Evolutionary conservation across 2,797 vertebrate genomes (phyloP).

Genomic region (Neopelma chrysocephalum): DNA sequence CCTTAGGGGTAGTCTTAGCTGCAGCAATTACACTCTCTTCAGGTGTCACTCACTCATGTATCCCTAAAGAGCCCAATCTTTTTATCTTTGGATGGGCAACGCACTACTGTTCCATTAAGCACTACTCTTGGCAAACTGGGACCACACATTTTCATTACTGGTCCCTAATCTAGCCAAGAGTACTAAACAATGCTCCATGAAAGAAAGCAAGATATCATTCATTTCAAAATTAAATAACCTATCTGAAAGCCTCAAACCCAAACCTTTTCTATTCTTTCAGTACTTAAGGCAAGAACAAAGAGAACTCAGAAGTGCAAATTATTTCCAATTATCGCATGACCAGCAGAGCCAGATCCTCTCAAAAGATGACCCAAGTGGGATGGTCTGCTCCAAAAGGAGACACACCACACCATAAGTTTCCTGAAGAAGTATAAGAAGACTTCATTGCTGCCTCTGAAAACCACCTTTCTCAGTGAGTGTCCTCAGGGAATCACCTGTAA

Average conservation of each 20-base stretch:
- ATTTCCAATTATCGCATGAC: background rate
- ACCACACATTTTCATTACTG: background rate
- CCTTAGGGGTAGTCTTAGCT: background rate
- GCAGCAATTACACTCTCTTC: background rate
- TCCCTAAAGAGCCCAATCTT: background rate
- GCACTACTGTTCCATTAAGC: background rate
- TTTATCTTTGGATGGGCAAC: background rate
- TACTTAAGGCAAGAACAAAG: background rate
- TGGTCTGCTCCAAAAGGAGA: background rate
- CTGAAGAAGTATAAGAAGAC: background rate
- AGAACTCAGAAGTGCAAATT: background rate
- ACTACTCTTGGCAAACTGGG: background rate
- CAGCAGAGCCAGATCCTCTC: background rate
- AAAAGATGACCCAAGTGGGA: background rate
- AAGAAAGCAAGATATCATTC: background rate
- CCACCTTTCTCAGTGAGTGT: background rate
- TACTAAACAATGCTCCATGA: background rate
- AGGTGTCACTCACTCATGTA: background rate
- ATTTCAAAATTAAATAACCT: background rate
- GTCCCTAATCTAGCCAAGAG: background rate
- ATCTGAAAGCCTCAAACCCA: background rate
- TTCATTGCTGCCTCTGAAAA: background rate
- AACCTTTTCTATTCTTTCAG: background rate
- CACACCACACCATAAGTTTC: background rate
- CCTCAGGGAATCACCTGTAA: constrained; percentile 2